A percentile compares a stretch with the other conserved stretches of the same genome.
phyloP scores from a whole-genome alignment of 1,140 invertebrate species.

The Heliothis virescens region DNA sequence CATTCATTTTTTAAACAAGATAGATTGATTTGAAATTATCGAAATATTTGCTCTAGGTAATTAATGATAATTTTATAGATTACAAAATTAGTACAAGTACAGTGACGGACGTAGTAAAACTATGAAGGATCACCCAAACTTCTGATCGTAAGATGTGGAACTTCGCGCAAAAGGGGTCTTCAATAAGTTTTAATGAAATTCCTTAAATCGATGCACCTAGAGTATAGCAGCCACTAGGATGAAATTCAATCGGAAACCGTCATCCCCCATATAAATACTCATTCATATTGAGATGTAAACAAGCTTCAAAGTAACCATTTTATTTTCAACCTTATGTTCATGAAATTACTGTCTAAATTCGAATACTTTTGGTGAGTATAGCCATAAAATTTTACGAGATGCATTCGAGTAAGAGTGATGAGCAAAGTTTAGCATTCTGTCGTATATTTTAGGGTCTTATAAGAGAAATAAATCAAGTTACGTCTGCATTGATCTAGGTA shows the following conservation, averaged over 20 bases:
- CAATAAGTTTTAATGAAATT: conserved; percentile 17
- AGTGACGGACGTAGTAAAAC: not conserved
- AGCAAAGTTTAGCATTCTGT: conserved; percentile 10
- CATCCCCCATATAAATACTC: not conserved
- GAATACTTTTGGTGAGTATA: not conserved
- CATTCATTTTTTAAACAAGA: too few species aligned
- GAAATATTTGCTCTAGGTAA: too few species aligned
- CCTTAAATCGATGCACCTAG: not conserved
- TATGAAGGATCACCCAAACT: not conserved
- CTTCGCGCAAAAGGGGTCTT: not conserved
- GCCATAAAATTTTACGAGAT: conserved; percentile 35
- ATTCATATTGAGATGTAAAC: not conserved
- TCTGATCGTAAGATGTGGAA: not conserved
- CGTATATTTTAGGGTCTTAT: conserved; percentile 23
- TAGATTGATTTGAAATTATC: too few species aligned
- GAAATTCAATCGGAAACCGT: conserved; percentile 9
- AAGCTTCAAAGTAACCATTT: not conserved
- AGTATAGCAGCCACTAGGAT: not conserved
- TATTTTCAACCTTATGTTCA: not conserved
- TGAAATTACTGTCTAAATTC: conserved; percentile 4
- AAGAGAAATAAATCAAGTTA: conserved; percentile 18
- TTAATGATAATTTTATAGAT: not conserved
- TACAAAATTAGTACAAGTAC: too few species aligned
- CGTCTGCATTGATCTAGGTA: not conserved
- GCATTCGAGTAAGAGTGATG: conserved; percentile 29